Conservation (phyloP, 92 coral and sea anemone species). For the Montipora capitata region DNA sequence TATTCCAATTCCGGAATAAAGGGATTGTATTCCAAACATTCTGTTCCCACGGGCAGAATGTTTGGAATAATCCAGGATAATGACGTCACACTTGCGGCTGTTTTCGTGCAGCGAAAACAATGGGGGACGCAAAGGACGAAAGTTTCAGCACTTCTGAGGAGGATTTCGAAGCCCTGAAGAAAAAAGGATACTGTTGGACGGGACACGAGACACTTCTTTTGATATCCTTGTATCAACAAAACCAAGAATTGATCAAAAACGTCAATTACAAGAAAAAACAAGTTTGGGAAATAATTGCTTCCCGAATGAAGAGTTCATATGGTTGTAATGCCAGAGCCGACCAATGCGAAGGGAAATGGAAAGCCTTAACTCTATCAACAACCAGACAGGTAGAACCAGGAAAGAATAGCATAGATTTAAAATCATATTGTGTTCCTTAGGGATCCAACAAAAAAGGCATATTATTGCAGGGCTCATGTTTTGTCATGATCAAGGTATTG, state of each 20-base stretch:
- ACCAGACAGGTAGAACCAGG: not conserved
- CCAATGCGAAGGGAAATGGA: slow-evolving; percentile 35
- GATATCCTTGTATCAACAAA: slow-evolving; percentile 20
- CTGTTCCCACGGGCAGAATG: no score
- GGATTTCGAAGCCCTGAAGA: no score
- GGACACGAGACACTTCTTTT: slow-evolving; percentile 28
- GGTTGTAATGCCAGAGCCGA: not conserved
- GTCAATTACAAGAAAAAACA: slow-evolving; percentile 22
- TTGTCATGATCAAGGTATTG: no score
- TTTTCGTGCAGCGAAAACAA: not conserved
- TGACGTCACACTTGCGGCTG: slow-evolving; percentile 13
- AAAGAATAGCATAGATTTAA: not conserved
- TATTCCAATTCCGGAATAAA: slow-evolving; percentile 36
- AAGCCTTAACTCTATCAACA: slow-evolving; percentile 16
- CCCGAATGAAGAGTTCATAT: not conserved
- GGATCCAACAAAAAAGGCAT: no score
- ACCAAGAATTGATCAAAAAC: slow-evolving; percentile 21
- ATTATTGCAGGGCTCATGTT: no score
- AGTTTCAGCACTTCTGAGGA: not conserved
- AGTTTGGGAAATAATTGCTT: slow-evolving; percentile 17
- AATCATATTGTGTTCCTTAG: no score
- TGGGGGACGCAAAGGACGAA: not conserved
- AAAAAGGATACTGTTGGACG: slow-evolving; percentile 24
- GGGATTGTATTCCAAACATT: slow-evolving; percentile 45
- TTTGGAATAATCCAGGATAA: slow-evolving; percentile 15